A percentile compares a stretch with the other conserved stretches of the same genome.
These are phyloP conservation scores for Lycocerus yunnanus DNA, from an alignment of 2,888 invertebrate species.

Conservation along the genomic window DNA sequence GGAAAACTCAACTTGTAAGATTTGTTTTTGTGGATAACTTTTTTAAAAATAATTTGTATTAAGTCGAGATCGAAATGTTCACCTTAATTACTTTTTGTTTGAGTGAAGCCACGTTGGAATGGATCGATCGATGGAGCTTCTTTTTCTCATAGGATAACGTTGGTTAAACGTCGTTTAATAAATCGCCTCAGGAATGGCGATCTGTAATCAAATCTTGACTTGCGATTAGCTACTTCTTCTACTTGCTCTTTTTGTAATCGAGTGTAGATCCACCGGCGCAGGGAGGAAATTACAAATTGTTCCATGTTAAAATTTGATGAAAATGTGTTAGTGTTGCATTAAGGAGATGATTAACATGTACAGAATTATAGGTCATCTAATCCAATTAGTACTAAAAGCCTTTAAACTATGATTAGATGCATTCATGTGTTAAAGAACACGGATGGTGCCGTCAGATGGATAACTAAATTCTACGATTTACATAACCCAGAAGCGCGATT, in stretches of 20 bases:
- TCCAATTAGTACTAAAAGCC: constrained; percentile 27
- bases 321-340: constrained; percentile 9
- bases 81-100: neutral
- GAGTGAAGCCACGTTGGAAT: neutral
- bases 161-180: constrained; percentile 21
- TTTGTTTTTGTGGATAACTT: neutral
- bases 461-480: constrained; percentile 25
- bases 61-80: neutral
- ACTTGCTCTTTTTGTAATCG: neutral
- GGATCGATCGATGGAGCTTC: constrained; percentile 6
- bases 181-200: constrained; percentile 22
- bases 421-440: constrained; percentile 29
- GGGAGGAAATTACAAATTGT: neutral
- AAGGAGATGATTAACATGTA: neutral
- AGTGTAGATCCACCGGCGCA: no score
- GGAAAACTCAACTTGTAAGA: neutral
- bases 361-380: constrained; percentile 21
- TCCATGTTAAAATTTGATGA: neutral
- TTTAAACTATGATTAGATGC: constrained; percentile 28
- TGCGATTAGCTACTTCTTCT: constrained; percentile 14
- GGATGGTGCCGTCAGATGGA: constrained; percentile 23
- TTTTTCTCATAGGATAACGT: constrained; percentile 15
- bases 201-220: constrained; percentile 33
- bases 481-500: constrained; percentile 22
- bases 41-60: neutral